phyloP scores from a whole-genome alignment of 2,888 invertebrate genomes.

The Julus scanicus region DNA sequence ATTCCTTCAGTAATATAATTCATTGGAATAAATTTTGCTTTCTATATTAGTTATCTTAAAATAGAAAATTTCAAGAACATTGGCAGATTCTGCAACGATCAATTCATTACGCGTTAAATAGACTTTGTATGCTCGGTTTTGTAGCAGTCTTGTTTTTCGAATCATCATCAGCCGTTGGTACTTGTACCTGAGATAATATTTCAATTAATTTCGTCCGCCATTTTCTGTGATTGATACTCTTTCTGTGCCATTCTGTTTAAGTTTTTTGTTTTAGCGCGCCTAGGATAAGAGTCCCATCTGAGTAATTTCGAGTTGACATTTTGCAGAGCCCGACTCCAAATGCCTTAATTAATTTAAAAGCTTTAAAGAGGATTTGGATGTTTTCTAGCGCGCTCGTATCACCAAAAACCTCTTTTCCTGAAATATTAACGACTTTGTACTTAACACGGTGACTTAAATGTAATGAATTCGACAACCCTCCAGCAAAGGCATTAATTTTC shows the following conservation, averaged over 20 bases:
- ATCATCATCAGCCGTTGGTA: not conserved
- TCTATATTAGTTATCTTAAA: not conserved
- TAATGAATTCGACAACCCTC: conserved; percentile 44
- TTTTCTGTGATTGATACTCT: conserved; percentile 12
- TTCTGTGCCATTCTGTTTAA: conserved; percentile 15
- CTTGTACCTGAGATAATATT: conserved; percentile 37
- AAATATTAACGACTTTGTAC: conserved; percentile 47
- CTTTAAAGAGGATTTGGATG: conserved; percentile 47
- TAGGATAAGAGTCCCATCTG: conserved; percentile 15
- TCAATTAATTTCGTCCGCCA: conserved; percentile 30
- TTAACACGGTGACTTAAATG: conserved; percentile 41
- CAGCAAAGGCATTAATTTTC: conserved; percentile 40
- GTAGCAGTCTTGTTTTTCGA: not conserved
- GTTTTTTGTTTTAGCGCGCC: not conserved
- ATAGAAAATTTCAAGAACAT: not conserved
- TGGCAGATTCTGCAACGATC: not conserved
- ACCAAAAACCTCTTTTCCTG: conserved; percentile 37
- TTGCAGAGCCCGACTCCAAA: conserved; percentile 43
- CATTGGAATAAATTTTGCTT: too few species aligned
- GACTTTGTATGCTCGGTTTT: not conserved
- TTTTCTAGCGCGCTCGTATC: conserved; percentile 40
- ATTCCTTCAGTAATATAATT: too few species aligned
- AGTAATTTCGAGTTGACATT: conserved; percentile 43
- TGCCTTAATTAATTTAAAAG: conserved; percentile 47
- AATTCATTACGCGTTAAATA: not conserved